phyloP scores from a whole-genome alignment of 2,113 vertebrate species.

The Anoplopoma fimbria region DNA sequence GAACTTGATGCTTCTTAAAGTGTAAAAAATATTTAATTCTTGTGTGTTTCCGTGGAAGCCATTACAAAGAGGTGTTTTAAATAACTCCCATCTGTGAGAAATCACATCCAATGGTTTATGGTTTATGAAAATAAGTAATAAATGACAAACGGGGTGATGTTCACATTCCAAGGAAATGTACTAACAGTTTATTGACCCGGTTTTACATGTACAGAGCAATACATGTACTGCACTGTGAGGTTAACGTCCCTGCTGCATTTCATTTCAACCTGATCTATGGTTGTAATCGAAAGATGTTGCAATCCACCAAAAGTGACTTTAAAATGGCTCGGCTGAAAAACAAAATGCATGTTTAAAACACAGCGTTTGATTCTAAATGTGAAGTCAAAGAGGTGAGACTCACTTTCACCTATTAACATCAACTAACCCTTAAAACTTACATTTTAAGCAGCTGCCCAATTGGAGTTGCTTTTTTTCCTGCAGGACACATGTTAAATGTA shows the following conservation, averaged over 20 bases:
- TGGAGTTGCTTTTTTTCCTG: not conserved
- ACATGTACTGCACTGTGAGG: not conserved
- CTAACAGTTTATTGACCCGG: constrained; percentile 38
- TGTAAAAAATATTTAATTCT: constrained; percentile 18
- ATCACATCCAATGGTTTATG: constrained; percentile 23
- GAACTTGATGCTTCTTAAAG: constrained; percentile 30
- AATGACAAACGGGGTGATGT: not conserved
- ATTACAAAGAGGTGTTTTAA: constrained; percentile 40
- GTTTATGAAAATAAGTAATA: no score
- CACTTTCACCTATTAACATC: not conserved
- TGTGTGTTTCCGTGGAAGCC: constrained; percentile 31
- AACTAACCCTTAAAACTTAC: no score
- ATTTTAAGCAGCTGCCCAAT: not conserved
- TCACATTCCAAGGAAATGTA: constrained; percentile 4
- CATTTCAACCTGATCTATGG: not conserved
- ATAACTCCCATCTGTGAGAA: constrained; percentile 37
- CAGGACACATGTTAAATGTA: not conserved
- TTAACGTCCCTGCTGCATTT: constrained; percentile 17
- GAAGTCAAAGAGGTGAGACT: not conserved
- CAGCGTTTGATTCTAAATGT: not conserved
- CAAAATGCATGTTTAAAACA: not conserved
- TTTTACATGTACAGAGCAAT: constrained; percentile 36
- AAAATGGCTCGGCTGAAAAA: not conserved
- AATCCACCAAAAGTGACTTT: not conserved
- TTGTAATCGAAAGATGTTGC: not conserved